These are phyloP conservation scores for Littorina saxatilis DNA, from an alignment of 1,140 invertebrate genomes.

Conservation along the genomic window DNA sequence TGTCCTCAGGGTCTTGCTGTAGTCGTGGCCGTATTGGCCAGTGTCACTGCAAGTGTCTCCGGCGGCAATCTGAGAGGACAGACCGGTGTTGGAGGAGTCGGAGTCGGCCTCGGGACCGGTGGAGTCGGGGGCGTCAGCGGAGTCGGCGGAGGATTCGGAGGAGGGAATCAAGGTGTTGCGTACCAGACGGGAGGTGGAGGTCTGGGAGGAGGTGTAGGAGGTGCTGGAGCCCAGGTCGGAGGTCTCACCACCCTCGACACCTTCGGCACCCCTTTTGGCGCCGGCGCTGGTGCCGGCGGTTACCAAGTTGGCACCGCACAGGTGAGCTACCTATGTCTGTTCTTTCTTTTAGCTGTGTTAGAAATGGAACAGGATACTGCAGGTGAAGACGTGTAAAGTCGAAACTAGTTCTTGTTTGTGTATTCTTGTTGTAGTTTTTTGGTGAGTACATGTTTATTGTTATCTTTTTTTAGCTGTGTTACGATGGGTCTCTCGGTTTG, in stretches of 20 bases:
- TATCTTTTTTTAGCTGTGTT: too few relatives aligned
- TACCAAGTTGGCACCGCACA: background rate
- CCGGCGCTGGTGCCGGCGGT: background rate
- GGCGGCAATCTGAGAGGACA: background rate
- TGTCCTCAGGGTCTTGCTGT: background rate
- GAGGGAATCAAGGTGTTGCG: background rate
- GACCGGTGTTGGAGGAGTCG: background rate
- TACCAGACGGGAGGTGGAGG: background rate
- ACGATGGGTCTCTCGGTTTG: too few relatives aligned
- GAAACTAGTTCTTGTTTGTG: too few relatives aligned
- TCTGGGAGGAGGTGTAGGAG: background rate
- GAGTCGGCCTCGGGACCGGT: background rate
- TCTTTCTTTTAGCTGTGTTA: too few relatives aligned
- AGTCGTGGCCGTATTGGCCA: background rate
- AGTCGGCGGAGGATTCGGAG: background rate
- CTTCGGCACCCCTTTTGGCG: background rate
- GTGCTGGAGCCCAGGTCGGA: background rate
- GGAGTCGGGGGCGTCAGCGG: background rate
- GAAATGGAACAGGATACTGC: too few relatives aligned
- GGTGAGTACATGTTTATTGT: too few relatives aligned
- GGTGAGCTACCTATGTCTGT: background rate
- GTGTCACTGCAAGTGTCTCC: background rate
- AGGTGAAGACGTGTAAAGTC: background rate
- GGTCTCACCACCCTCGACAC: background rate
- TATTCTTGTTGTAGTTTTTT: too few relatives aligned